Evolutionary conservation across 2,888 invertebrate genomes (phyloP).

Genomic region (Drosophila vallismaia): DNA sequence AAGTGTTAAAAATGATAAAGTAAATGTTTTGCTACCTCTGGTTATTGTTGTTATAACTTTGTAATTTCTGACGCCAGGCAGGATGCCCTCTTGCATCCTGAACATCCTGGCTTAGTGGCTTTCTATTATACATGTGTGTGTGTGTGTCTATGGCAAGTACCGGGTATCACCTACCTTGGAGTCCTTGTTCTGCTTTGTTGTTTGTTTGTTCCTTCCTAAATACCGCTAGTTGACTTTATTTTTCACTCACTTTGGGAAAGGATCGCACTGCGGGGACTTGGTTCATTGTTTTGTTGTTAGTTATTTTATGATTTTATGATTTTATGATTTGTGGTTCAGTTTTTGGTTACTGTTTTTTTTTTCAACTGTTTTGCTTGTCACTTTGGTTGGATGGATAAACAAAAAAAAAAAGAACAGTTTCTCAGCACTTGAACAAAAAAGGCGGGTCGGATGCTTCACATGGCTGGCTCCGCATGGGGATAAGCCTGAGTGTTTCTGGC

Average conservation of each 20-base stretch:
- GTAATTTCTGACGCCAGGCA: slow-evolving; percentile 58
- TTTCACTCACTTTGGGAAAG: slow-evolving; percentile 7
- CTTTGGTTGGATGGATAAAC: slow-evolving; percentile 16
- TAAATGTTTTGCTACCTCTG: slow-evolving; percentile 69
- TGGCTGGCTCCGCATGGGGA: slow-evolving; percentile 22
- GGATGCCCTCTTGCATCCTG: background rate
- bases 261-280: slow-evolving; percentile 2
- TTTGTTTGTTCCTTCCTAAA: background rate
- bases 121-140: background rate
- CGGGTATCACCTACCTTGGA: slow-evolving; percentile 18
- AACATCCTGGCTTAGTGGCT: background rate
- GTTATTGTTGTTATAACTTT: slow-evolving; percentile 76
- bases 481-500: slow-evolving; percentile 30
- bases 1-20: slow-evolving; percentile 70
- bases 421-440: slow-evolving; percentile 65
- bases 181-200: slow-evolving; percentile 3
- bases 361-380: slow-evolving; percentile 28
- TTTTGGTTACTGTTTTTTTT: slow-evolving; percentile 13
- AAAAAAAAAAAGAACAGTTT: slow-evolving; percentile 59
- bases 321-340: background rate
- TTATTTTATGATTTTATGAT: background rate
- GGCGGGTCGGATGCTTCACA: slow-evolving; percentile 20
- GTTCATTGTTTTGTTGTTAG: slow-evolving; percentile 9
- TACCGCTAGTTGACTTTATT: background rate
- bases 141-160: background rate